Percentiles rank a stretch among this genome's conserved stretches.
Conservation (phyloP, 2,888 invertebrate species). For the Clistopyga incitator region DNA sequence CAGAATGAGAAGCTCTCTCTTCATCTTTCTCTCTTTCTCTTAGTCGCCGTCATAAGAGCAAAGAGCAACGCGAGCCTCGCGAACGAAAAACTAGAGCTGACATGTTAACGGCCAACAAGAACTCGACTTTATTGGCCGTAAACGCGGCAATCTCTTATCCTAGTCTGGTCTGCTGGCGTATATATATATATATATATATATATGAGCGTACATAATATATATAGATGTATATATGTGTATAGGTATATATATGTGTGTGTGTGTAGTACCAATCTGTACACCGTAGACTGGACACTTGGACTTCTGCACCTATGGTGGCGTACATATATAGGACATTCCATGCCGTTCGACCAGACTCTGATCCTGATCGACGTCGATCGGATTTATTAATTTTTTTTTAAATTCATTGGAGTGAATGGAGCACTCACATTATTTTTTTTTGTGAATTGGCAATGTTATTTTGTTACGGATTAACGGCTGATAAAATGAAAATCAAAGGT, state of each 20-base stretch:
- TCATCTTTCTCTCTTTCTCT: background rate
- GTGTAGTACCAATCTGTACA: slow-evolving; percentile 17
- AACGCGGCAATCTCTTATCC: slow-evolving; percentile 80
- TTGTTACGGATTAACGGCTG: no score
- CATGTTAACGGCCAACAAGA: slow-evolving; percentile 82
- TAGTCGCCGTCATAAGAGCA: slow-evolving; percentile 50
- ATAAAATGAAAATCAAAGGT: no score
- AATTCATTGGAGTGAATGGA: no score
- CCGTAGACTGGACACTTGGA: background rate
- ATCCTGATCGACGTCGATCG: no score
- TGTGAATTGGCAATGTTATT: no score
- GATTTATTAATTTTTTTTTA: no score
- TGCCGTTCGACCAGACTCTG: no score
- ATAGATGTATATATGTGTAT: background rate
- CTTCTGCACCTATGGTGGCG: slow-evolving; percentile 1
- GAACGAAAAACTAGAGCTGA: slow-evolving; percentile 82
- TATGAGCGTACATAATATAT: background rate
- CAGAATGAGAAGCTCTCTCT: slow-evolving; percentile 23
- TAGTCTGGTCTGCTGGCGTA: slow-evolving; percentile 65
- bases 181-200: background rate
- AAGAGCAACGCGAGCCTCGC: slow-evolving; percentile 8
- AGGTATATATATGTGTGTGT: background rate
- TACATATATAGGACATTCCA: no score
- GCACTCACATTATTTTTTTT: no score
- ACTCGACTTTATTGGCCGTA: slow-evolving; percentile 83